A percentile compares a stretch with the other conserved stretches of the same genome.
Evolutionary conservation across 2,888 invertebrate species (phyloP).

Genomic region (Lypha dubia): DNA sequence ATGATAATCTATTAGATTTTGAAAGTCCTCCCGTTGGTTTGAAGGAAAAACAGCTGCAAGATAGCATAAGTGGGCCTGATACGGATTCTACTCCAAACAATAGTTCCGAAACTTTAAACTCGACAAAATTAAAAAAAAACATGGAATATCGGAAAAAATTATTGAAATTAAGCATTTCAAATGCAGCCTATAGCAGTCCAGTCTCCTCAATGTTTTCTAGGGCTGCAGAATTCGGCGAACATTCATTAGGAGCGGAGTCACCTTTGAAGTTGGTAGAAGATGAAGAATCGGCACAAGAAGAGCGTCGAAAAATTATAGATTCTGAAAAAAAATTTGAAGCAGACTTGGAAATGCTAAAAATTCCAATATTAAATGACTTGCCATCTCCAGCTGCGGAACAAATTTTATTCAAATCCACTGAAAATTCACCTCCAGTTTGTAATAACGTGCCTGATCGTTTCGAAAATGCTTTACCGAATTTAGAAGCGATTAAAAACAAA

Average conservation of each 20-base stretch:
- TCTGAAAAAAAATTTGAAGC: constrained; percentile 76
- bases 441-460: background rate
- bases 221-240: constrained; percentile 73
- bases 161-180: constrained; percentile 76
- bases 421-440: background rate
- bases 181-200: constrained; percentile 75
- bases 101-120: constrained; percentile 86
- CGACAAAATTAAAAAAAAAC: constrained; percentile 83
- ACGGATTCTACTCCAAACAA: constrained; percentile 63
- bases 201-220: constrained; percentile 71
- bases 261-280: constrained; percentile 75
- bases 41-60: constrained; percentile 47
- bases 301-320: constrained; percentile 73
- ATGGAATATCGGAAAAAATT: constrained; percentile 76
- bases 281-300: constrained; percentile 73
- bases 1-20: constrained; percentile 69
- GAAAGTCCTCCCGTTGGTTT: constrained; percentile 70
- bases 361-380: constrained; percentile 76
- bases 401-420: background rate
- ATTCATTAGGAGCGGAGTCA: constrained; percentile 73
- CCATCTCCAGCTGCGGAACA: constrained; percentile 66
- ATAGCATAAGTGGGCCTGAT: constrained; percentile 69
- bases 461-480: constrained; percentile 29
- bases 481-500: constrained; percentile 69
- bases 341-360: constrained; percentile 77